phyloP scores from a whole-genome alignment of 2,888 invertebrate species.

The Oxyteleia sp. region DNA sequence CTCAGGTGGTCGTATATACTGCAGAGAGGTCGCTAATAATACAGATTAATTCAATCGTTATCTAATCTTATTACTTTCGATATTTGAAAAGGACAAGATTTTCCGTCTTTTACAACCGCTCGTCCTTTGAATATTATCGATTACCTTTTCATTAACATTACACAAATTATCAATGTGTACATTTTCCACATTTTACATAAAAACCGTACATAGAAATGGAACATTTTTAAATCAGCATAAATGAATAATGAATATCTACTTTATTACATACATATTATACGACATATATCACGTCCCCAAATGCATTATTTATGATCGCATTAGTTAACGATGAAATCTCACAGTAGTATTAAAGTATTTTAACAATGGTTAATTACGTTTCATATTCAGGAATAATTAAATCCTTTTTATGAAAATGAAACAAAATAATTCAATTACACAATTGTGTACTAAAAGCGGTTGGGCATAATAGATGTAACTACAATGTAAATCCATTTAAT shows the following conservation, averaged over 20 bases:
- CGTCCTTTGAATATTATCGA: not conserved
- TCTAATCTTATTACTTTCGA: not conserved
- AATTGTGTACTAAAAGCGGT: not conserved
- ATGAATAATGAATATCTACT: too few species aligned
- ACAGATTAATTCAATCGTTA: slow-evolving; percentile 26
- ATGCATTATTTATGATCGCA: not conserved
- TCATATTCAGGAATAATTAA: slow-evolving; percentile 26
- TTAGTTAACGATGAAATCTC: not conserved
- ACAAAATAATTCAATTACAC: slow-evolving; percentile 4
- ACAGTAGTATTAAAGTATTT: slow-evolving; percentile 3
- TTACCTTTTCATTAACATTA: too few species aligned
- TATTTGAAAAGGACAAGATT: not conserved
- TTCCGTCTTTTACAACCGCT: not conserved
- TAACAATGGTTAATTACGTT: slow-evolving; percentile 21
- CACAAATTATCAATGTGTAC: too few species aligned
- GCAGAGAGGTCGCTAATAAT: slow-evolving; percentile 27
- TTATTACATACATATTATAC: too few species aligned
- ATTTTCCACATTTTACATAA: too few species aligned
- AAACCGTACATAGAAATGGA: too few species aligned
- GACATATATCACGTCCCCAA: too few species aligned
- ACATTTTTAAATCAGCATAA: too few species aligned
- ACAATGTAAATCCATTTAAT: slow-evolving; percentile 14
- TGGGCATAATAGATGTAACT: not conserved
- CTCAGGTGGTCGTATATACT: slow-evolving; percentile 27
- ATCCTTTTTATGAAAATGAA: slow-evolving; percentile 16